Conservation (phyloP, 2,888 invertebrate genomes). For the Agrotis exclamationis region DNA sequence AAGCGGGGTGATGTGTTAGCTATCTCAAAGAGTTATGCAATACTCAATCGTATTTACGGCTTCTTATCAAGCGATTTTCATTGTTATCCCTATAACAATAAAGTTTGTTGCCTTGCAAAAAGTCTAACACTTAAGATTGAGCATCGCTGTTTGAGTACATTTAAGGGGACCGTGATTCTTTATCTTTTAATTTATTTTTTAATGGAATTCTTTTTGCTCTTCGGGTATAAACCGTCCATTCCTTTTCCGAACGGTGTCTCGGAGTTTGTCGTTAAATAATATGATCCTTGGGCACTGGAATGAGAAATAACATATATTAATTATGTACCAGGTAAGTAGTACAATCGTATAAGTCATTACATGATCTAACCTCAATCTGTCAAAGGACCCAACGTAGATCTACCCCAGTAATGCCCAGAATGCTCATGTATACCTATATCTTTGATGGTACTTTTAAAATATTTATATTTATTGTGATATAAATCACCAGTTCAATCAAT, state of each 20-base stretch:
- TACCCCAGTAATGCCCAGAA: no score
- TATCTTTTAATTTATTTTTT: constrained; percentile 60
- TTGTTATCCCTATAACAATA: background rate
- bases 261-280: constrained; percentile 85
- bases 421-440: no score
- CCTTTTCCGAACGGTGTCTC: constrained; percentile 87
- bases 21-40: background rate
- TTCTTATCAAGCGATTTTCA: background rate
- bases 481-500: no score
- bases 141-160: constrained; percentile 10
- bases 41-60: constrained; percentile 16
- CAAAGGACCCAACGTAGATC: no score
- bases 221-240: constrained; percentile 83
- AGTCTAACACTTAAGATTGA: constrained; percentile 5
- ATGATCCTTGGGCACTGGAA: constrained; percentile 88
- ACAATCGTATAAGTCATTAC: no score
- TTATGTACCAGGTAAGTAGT: background rate
- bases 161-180: constrained; percentile 4
- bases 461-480: no score
- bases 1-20: constrained; percentile 26
- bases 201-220: constrained; percentile 75
- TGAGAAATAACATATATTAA: constrained; percentile 7
- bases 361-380: no score
- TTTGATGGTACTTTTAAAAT: no score
- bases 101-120: constrained; percentile 12